These are phyloP conservation scores for Hirtodrosophila trivittata DNA, from an alignment of 2,888 invertebrate species.

Conservation along the genomic window DNA sequence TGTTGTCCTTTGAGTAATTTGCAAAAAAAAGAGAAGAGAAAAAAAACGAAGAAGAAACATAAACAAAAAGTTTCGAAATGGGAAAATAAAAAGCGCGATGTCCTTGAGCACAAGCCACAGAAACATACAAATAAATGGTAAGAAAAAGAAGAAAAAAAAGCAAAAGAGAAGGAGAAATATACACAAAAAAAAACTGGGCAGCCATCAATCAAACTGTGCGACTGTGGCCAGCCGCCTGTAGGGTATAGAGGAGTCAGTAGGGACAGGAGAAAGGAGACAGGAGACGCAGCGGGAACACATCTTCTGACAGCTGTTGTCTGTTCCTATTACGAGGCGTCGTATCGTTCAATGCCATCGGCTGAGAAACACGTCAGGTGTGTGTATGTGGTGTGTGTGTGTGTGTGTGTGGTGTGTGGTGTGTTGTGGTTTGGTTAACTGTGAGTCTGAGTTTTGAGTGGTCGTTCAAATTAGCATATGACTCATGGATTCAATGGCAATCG, in stretches of 20 bases:
- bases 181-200: constrained; percentile 46
- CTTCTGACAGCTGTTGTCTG: constrained; percentile 42
- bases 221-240: not conserved
- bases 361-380: constrained; percentile 59
- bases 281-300: too few species aligned
- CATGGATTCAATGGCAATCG: constrained; percentile 45
- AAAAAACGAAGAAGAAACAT: not conserved
- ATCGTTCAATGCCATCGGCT: constrained; percentile 60
- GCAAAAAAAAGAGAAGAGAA: constrained; percentile 16
- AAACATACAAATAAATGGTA: constrained; percentile 39
- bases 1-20: constrained; percentile 59
- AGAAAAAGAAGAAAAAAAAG: constrained; percentile 37
- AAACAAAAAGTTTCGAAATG: constrained; percentile 1
- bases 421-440: constrained; percentile 33
- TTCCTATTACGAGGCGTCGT: constrained; percentile 24
- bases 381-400: constrained; percentile 43
- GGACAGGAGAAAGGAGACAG: too few species aligned
- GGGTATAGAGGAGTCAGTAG: not conserved
- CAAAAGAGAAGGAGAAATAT: too few species aligned
- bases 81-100: constrained; percentile 24
- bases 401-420: constrained; percentile 20
- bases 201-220: constrained; percentile 70
- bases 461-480: constrained; percentile 73
- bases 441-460: constrained; percentile 22
- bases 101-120: constrained; percentile 52